Evolutionary conservation across 2,113 vertebrate genomes (phyloP).

Genomic region (Hyaena hyaena): DNA sequence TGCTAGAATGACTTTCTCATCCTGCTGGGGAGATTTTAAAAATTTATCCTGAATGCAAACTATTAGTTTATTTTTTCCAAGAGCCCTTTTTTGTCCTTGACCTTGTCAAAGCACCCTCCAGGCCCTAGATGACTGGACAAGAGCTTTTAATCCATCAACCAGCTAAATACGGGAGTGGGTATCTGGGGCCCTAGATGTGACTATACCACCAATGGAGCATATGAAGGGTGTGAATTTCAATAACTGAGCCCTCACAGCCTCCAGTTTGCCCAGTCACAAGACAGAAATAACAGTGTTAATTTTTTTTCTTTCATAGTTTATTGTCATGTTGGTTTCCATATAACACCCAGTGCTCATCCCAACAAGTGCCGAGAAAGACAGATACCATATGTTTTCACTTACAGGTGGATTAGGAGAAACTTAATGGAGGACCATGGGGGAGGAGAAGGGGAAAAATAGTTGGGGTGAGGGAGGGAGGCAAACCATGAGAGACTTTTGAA

Average conservation of each 20-base stretch:
- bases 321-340: too few relatives aligned
- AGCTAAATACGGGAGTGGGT: background rate
- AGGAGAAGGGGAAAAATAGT: too few relatives aligned
- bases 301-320: background rate
- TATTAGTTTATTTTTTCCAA: constrained; percentile 67
- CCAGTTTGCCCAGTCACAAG: background rate
- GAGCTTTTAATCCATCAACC: constrained; percentile 7
- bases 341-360: too few relatives aligned
- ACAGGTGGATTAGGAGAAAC: too few relatives aligned
- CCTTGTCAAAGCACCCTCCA: constrained; percentile 43
- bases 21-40: constrained; percentile 24
- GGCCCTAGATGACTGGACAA: background rate
- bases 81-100: constrained; percentile 35
- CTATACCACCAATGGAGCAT: background rate
- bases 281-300: background rate
- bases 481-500: too few relatives aligned
- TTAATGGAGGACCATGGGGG: too few relatives aligned
- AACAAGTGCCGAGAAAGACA: too few relatives aligned
- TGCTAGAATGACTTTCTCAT: constrained; percentile 67
- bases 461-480: too few relatives aligned
- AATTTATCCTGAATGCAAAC: constrained; percentile 49
- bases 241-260: background rate
- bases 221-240: background rate
- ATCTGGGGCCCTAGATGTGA: background rate
- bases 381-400: too few relatives aligned